Evolutionary conservation across 1,140 invertebrate genomes (phyloP), one percentile per base, ranked within the genome.

Genomic region (Littorina saxatilis): DNA sequence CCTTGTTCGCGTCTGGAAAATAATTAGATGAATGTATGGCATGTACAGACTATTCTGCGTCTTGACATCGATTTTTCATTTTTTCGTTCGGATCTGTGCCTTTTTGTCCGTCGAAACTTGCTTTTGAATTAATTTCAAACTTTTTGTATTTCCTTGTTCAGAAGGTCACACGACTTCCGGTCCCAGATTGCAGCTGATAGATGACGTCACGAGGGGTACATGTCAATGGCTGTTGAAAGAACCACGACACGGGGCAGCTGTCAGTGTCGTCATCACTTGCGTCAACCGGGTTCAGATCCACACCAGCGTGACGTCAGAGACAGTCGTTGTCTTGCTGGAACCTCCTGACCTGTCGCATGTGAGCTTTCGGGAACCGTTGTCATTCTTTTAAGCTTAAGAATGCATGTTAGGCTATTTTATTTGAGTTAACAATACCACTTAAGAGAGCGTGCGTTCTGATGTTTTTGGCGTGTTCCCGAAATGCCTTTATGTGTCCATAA

Each of bases 241-340:
- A 5, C 50, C 74, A 11, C 50, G 52, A 23, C 74, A 76, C 55
- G 32, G 29, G 35, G 50, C 74, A 35, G 20, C n/a, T 27, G 52
- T 76, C 20, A 37, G 7, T 20, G 50, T 58, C 11, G 29, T n/a
- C 27, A 40, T 76, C 47, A 76, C 50, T 9, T 76, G 74, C 52
- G 47, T 76, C 37, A 86, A 76, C 32, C 23, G 32, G 32, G 55
- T 58, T 11, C 50, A 58, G 17, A 55, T 76, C 27, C 27, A 9
- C 27, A 39, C 74, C 29, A 58, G 39, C 23, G 74, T 61, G 13
- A 76, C 74, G 1, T 76, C 74, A 35, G 50, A 32, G 43, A 50
- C 52, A 37, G 74, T 39, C 15, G 17, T 61, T 15, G 52, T 76
- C n/a, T 37, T 76, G 20, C 55, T 76, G 27, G 50, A 23, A 7